Evolutionary conservation across 1,140 invertebrate species (phyloP), one percentile per base, ranked within the genome.

Genomic region (Lepidurus packardi): DNA sequence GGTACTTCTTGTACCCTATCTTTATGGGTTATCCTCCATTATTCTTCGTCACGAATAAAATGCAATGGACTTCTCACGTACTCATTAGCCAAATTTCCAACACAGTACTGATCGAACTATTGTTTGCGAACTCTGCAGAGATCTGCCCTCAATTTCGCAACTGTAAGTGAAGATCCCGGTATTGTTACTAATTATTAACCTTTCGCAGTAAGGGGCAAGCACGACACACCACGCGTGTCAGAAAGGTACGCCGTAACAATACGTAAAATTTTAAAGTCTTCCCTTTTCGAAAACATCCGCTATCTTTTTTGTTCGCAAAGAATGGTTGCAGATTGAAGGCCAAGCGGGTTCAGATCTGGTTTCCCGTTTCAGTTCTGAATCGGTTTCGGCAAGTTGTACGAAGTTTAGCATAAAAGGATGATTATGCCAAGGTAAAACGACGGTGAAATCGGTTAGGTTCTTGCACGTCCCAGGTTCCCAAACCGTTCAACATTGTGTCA

Each of bases 341-440:
- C 21, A 65, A 21, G 21, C 7, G 53, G 53, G 13, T n/a, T 65
- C 21, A 13, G 53, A 11, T 21, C 53, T 65, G 53, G 21, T 65
- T 21, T 65, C 5, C 53, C 53, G 16, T 65, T 65, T 0, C 6
- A 65, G 53, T 65, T 13, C 6, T 65, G 53, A 65, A 16, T 65
- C 53, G 53, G 53, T 65, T 65, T n/a, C 16, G 53, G 53, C 53
- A 16, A 1, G 53, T 34, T 4, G 34, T 34, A 34, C 34, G 34
- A 34, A 34, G 34, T 16, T 65, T 65, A 16, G 53, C 53, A 65
- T 65, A 65, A 65, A 65, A 65, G 53, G 53, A 16, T 13, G 53
- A 65, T 65, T 65, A 65, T 65, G 53, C 53, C 53, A 65, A 65
- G 53, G 53, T 65, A 65, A 65, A 65, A 65, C 53, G 53, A 65